A percentile compares a stretch with the other conserved stretches of the same genome.
Evolutionary conservation across 2,113 vertebrate species (phyloP).

Genomic region (Alligator sinensis): DNA sequence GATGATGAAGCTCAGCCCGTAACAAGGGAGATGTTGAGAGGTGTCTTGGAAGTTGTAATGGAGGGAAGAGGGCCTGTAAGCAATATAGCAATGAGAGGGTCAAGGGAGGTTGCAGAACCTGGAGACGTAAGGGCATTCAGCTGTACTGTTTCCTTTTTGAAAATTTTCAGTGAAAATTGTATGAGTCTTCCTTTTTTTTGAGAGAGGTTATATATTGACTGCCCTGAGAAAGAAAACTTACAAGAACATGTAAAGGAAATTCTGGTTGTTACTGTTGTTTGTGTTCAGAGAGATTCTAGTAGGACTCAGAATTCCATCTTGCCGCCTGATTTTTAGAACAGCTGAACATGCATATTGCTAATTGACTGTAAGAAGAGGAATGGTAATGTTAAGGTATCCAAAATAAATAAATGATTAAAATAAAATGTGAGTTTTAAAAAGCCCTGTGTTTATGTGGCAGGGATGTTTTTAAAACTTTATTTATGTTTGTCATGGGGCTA

Average conservation of each 20-base stretch:
- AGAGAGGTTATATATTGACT: accelerated
- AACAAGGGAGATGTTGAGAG: background rate
- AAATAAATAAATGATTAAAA: background rate
- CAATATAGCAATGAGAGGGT: background rate
- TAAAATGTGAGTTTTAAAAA: too few species aligned
- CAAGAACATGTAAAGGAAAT: too few species aligned
- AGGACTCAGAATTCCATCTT: too few species aligned
- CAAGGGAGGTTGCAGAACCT: background rate
- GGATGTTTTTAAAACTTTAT: too few species aligned
- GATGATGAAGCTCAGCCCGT: background rate
- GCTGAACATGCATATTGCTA: background rate
- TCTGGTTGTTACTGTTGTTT: too few species aligned
- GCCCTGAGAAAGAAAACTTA: background rate
- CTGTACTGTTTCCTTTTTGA: background rate
- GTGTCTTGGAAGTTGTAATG: background rate
- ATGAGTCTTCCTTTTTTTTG: background rate
- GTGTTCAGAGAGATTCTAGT: too few species aligned
- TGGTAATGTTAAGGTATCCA: background rate
- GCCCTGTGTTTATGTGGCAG: too few species aligned
- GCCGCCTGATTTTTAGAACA: background rate
- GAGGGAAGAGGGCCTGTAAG: background rate
- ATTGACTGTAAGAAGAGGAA: background rate
- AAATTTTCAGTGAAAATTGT: accelerated
- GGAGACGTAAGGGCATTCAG: background rate
- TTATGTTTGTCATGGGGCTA: too few species aligned